These are phyloP conservation scores for Adelges cooleyi DNA, from an alignment of 1,140 invertebrate species.

Conservation along the genomic window DNA sequence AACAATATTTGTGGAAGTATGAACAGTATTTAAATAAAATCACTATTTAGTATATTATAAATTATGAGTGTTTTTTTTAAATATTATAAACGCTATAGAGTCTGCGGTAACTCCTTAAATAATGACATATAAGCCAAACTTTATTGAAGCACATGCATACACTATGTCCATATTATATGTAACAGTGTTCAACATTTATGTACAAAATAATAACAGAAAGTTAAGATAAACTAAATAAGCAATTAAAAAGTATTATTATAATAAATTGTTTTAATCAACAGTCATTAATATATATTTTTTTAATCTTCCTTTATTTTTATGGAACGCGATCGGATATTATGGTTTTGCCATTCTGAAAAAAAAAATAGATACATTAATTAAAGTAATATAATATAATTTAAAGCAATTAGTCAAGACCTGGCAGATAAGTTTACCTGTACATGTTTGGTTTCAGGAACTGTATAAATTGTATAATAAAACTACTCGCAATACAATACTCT, in stretches of 20 bases:
- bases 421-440: no score
- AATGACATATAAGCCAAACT: not conserved
- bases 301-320: not conserved
- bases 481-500: no score
- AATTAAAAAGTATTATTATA: not conserved
- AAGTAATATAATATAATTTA: no score
- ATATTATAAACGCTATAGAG: no score
- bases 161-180: not conserved
- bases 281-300: not conserved
- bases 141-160: not conserved
- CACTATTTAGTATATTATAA: no score
- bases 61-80: no score
- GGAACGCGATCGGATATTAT: conserved; percentile 3
- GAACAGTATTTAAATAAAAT: no score
- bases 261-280: no score
- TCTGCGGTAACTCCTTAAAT: not conserved
- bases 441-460: no score
- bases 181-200: conserved; percentile 3
- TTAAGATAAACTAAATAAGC: not conserved
- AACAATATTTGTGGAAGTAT: no score
- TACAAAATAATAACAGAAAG: not conserved
- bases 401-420: no score
- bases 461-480: no score
- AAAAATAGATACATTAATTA: not conserved
- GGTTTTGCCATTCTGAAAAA: conserved; percentile 10